Evolutionary conservation across 35 echinoderm and acorn worm genomes (phyloP).

Genomic region (Chiridota heheva): DNA sequence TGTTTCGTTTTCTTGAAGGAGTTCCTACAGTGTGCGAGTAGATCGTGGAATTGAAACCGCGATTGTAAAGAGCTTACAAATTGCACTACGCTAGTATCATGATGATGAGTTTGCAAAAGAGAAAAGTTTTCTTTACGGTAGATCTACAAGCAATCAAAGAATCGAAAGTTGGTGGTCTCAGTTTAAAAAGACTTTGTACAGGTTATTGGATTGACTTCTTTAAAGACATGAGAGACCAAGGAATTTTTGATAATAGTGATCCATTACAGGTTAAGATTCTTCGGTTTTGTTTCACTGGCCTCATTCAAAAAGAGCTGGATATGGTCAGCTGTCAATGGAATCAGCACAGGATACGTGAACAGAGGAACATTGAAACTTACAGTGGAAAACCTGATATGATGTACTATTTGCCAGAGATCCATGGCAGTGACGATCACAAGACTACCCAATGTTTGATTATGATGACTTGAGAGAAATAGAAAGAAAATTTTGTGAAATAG

Average conservation of each 20-base stretch:
- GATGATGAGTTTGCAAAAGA: background rate
- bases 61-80: background rate
- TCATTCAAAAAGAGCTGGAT: background rate
- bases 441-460: too few relatives aligned
- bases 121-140: conserved; percentile 9
- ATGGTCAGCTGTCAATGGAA: background rate
- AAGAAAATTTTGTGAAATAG: too few relatives aligned
- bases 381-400: background rate
- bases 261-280: background rate
- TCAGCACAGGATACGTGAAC: background rate
- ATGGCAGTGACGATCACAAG: too few relatives aligned
- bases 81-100: background rate
- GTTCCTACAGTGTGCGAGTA: conserved; percentile 1
- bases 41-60: background rate
- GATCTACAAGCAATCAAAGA: conserved; percentile 2
- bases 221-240: conserved; percentile 10
- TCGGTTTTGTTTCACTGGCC: background rate
- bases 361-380: background rate
- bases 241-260: conserved; percentile 32
- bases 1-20: conserved; percentile 6
- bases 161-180: background rate
- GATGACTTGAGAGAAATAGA: too few relatives aligned
- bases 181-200: conserved; percentile 10
- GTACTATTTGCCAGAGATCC: background rate
- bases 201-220: conserved; percentile 20